Percentiles rank a stretch among this genome's conserved stretches.
Conservation (phyloP, 2,797 vertebrate genomes). For the Huso huso region DNA sequence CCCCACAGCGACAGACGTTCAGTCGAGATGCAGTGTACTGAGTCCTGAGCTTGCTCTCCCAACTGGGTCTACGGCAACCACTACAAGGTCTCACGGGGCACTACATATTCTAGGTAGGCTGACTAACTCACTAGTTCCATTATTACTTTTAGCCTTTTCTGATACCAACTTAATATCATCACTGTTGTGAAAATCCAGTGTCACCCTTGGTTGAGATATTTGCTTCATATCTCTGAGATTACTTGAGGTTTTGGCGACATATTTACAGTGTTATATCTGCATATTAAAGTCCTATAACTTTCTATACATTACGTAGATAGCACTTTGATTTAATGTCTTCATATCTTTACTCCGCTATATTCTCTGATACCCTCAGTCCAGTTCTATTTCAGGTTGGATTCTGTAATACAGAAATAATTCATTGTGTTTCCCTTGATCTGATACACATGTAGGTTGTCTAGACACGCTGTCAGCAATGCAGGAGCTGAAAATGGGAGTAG, state of each 20-base stretch:
- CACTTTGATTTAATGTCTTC: no score
- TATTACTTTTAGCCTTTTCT: neutral
- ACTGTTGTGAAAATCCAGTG: no score
- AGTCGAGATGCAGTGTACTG: constrained; percentile 86
- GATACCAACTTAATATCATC: no score
- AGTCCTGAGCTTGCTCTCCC: constrained; percentile 93
- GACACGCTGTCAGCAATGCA: constrained; percentile 97
- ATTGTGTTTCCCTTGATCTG: constrained; percentile 3
- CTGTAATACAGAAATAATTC: neutral
- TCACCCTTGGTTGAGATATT: no score
- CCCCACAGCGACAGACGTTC: constrained; percentile 81
- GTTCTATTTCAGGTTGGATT: neutral
- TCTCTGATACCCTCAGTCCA: neutral
- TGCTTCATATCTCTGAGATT: no score
- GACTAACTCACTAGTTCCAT: neutral
- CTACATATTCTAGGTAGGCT: constrained; percentile 87
- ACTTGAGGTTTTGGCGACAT: no score
- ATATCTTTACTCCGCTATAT: neutral
- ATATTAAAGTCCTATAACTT: no score
- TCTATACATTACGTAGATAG: no score
- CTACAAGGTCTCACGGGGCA: constrained; percentile 92
- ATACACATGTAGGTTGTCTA: constrained; percentile 72
- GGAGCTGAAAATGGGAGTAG: constrained; percentile 93
- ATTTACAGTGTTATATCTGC: no score
- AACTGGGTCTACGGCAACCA: constrained; percentile 83